Conservation (phyloP, 1,140 invertebrate genomes). For the Drosophila lacertosa region DNA sequence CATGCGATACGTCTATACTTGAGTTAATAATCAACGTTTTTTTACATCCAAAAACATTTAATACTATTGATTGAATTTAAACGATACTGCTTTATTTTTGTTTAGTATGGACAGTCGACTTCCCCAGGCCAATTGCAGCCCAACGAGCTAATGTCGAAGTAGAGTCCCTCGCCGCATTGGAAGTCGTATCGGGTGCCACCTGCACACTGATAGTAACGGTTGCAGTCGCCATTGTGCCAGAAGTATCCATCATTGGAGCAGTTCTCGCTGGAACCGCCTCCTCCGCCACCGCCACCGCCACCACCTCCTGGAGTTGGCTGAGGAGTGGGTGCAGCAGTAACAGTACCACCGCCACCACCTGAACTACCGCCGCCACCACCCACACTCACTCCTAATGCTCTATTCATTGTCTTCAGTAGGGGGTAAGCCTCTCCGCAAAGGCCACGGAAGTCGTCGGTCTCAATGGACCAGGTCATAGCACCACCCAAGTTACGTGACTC, state of each 20-base stretch:
- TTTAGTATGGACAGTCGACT: conserved; percentile 48
- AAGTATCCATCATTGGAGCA: conserved; percentile 42
- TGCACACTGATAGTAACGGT: conserved; percentile 32
- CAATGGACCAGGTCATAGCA: conserved; percentile 92
- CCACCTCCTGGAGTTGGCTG: conserved; percentile 23
- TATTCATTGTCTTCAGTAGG: conserved; percentile 76
- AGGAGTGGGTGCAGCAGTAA: conserved; percentile 15
- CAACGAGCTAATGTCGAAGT: conserved; percentile 12
- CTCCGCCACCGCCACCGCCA: too few species aligned
- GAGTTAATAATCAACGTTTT: too few species aligned
- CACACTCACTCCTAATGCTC: conserved; percentile 42
- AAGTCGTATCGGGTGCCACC: conserved; percentile 53
- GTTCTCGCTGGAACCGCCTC: conserved; percentile 18
- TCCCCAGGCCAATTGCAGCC: conserved; percentile 19
- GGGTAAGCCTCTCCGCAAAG: conserved; percentile 86
- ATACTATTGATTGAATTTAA: too few species aligned
- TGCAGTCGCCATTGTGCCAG: conserved; percentile 32
- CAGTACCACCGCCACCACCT: conserved; percentile 25
- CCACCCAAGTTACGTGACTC: conserved; percentile 87
- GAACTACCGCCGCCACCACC: conserved; percentile 2
- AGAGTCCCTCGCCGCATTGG: conserved; percentile 10
- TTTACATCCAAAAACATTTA: too few species aligned
- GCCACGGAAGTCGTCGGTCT: conserved; percentile 90
- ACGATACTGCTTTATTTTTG: conserved; percentile 1
- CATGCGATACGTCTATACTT: too few species aligned